Evolutionary conservation across 2,888 invertebrate species (phyloP), one percentile per base, ranked within the genome.

Genomic region (Andrena fulva): DNA sequence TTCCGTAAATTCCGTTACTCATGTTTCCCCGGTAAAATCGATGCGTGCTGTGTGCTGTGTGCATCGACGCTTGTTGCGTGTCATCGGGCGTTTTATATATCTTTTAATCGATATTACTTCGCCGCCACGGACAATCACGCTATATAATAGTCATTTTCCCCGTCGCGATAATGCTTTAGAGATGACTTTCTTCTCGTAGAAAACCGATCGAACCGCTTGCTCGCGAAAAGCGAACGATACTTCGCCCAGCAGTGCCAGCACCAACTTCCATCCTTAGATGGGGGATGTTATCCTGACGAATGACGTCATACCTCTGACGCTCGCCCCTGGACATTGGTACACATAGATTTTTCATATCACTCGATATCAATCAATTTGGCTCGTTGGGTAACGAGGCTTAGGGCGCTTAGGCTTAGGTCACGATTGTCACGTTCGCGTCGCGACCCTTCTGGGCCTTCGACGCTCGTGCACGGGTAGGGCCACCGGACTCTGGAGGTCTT

Each of bases 61-160:
- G 82, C 78, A 82, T 85, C 63, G 73, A 88, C 79, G 87, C 88
- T 88, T 88, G 88, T 88, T 88, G 88, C 88, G 84, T 85, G 77
- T 83, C 60, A 27, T 74, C 60, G 42, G 82, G 71, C 73, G 56
- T 8, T 62, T 54, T 42, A 42, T 27, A 16, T 29, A 16, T 31
- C 27, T 56, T n/a, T 35, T n/a, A 16, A 54, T 1, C 59, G n/a
- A 33, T 35, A 33, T 67, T 68, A 24, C 54, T 77, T 54, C 24
- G 12, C 31, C 24, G 20, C n/a, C 56, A 31, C 10, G 12, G 27
- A 42, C n/a, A 8, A 63, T 79, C 52, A 68, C 62, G 29, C 4
- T 16, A 29, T 8, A 56, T n/a, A 33, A 27, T 12, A 56, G 10
- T 20, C n/a, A 56, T 50, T 29, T 33, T 50, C 16, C 33, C 8